Evolutionary conservation across 2,113 vertebrate genomes (phyloP).

Genomic region (Jaculus jaculus): DNA sequence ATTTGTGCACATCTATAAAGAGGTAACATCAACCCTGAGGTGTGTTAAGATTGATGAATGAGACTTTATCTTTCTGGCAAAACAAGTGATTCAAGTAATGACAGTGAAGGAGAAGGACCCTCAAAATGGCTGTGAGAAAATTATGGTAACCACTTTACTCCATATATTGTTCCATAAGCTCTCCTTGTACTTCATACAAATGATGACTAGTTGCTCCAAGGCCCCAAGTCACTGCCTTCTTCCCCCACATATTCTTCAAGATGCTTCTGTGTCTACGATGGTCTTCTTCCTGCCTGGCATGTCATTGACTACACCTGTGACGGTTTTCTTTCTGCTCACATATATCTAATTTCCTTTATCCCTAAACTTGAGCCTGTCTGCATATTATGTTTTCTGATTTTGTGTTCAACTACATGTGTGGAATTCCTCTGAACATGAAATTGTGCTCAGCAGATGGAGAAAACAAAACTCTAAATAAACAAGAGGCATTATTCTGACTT

Average conservation of each 20-base stretch:
- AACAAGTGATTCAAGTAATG: not conserved
- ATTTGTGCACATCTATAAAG: not conserved
- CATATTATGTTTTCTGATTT: not conserved
- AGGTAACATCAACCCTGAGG: too few relatives aligned
- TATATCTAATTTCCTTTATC: not conserved
- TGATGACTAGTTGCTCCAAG: slow-evolving; percentile 86
- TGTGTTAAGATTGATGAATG: not conserved
- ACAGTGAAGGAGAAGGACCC: not conserved
- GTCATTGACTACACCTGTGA: too few relatives aligned
- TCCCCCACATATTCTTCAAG: too few relatives aligned
- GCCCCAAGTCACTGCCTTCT: too few relatives aligned
- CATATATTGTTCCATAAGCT: slow-evolving; percentile 83
- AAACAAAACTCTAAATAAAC: not conserved
- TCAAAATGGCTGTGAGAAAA: not conserved
- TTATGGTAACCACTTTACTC: slow-evolving; percentile 84
- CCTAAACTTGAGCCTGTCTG: not conserved
- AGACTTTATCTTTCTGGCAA: not conserved
- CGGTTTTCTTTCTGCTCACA: not conserved
- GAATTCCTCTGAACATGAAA: not conserved
- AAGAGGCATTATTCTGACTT: not conserved
- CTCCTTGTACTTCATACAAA: slow-evolving; percentile 88
- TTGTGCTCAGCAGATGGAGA: not conserved
- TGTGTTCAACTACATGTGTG: not conserved
- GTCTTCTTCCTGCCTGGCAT: too few relatives aligned
- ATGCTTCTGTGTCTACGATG: too few relatives aligned